Base-by-base conservation (phyloP, 2,888 invertebrate genomes). In the Carpatolechia fugitivella region DNA sequence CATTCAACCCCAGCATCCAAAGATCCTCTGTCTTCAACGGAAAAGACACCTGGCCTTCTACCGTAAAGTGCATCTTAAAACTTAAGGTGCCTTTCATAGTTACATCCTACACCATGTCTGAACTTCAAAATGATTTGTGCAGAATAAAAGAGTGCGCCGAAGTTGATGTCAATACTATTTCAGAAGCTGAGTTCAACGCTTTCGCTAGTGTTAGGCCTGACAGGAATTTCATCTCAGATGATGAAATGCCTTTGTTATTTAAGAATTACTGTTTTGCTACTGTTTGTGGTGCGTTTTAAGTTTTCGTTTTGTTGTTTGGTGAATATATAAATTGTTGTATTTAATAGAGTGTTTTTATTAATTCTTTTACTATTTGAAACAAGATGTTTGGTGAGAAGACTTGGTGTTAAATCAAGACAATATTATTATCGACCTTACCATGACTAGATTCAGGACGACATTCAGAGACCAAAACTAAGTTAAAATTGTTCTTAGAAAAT, bases 151-250 rank as follows among this genome's bases (percentile, higher is more conserved):
- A 88, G 41, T 87, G 86, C 48, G 87, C 91, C 0, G 85, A 88
- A 55, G 72, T 82, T 0, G 83, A 86, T 1, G 72, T 92, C 24
- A 85, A 91, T 40, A 72, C 93, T 0, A 68, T 93, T 7, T 70
- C 91, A 0, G 90, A 91, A 7, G 92, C 93, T 0, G 85, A 85
- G 11, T 80, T 79, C 33, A 95, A 95, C 78, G 92, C 92, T 0
- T 95, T 93, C 65, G 90, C 93, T 0, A 94, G 95, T 41, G 90
- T 93, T 0, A 91, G 94, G 59, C 95, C 95, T 0, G 94, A 94
- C 63, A 91, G 95, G 48, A 95, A 95, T 69, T 94, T 95, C 61
- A 93, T 95, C 11, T 93, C 94, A 5, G 95, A 95, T 65, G 93
- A 95, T 58, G 91, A 92, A 46, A 92, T 91, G 47, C 95, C 95